These are phyloP conservation scores for Macropus fuliginosus DNA, from an alignment of 2,797 vertebrate genomes.

Conservation along the genomic window DNA sequence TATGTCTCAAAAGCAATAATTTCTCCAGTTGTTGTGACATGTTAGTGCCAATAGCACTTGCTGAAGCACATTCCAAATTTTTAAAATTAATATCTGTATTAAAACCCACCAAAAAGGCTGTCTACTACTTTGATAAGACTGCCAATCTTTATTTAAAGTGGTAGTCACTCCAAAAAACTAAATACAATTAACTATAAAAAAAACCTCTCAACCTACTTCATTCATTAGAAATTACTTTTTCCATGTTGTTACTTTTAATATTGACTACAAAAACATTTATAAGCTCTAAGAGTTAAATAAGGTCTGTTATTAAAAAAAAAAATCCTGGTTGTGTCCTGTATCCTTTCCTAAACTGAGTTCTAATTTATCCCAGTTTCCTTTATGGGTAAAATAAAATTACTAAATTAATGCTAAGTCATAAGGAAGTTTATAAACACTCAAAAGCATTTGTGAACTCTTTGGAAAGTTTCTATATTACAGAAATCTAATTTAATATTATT, in stretches of 20 bases:
- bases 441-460: slow-evolving; percentile 35
- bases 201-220: slow-evolving; percentile 27
- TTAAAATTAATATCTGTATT: slow-evolving; percentile 86
- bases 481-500: slow-evolving; percentile 33
- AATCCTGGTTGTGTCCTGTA: not conserved
- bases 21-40: slow-evolving; percentile 89
- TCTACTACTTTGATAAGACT: slow-evolving; percentile 76
- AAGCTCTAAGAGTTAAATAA: slow-evolving; percentile 11
- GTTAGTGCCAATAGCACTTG: slow-evolving; percentile 89
- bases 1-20: slow-evolving; percentile 81
- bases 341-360: slow-evolving; percentile 23
- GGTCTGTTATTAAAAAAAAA: not conserved
- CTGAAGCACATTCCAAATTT: slow-evolving; percentile 84
- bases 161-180: slow-evolving; percentile 38
- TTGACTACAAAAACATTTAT: slow-evolving; percentile 20
- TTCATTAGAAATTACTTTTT: slow-evolving; percentile 47
- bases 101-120: slow-evolving; percentile 74
- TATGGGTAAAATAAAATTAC: not conserved
- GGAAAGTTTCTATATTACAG: not conserved
- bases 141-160: slow-evolving; percentile 82
- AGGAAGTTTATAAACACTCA: slow-evolving; percentile 1
- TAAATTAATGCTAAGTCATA: not conserved
- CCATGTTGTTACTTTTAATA: slow-evolving; percentile 27
- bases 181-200: slow-evolving; percentile 44
- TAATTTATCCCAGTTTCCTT: slow-evolving; percentile 44